Base-by-base conservation (phyloP, 1,140 invertebrate genomes). In the Zaprionus vittiger region DNA sequence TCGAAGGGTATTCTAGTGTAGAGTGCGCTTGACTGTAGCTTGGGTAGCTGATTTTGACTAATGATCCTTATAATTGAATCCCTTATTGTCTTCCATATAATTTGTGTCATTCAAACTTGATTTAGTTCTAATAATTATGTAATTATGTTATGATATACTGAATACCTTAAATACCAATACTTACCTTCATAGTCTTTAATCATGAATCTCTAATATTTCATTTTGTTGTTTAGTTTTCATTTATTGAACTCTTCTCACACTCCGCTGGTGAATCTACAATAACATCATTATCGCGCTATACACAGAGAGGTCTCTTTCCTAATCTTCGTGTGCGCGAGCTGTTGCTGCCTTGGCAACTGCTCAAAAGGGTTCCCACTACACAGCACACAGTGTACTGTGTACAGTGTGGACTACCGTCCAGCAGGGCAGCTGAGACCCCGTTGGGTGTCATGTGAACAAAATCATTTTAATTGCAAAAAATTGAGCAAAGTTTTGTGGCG, bases 381-480 rank as follows among this genome's bases (percentile, higher is more conserved):
- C 31, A 34, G 31, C 31, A 3, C 31, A 34, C 31, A 34, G 31
- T 34, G 31, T 9, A 34, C 31, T 0, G 9, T 15, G 24, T n/a
- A 28, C 15, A 56, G 15, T 12, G 14, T 59, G 31, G n/a, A 17
- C n/a, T 47, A 20, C 6, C 41, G 41, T 17, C n/a, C 41, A 47
- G 41, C 56, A 11, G 71, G 15, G 64, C 74, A 73, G 69, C 69
- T 77, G 74, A 73, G 69, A 47, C 59, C 62, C 65, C 65, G 64
- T 68, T 73, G 70, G 79, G 57, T 76, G 80, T 81, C 76, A 79
- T 80, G 71, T 73, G 81, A 85, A 81, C 72, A 72, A 81, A 90
- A 85, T 85, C 76, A 90, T 85, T 90, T 90, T 90, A 90, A 90
- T 90, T 90, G 85, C 82, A 82, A 84, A 82, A 84, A 84, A 84